phyloP scores from a whole-genome alignment of 1,140 invertebrate genomes.

The Cyrtorhinus lividipennis region DNA sequence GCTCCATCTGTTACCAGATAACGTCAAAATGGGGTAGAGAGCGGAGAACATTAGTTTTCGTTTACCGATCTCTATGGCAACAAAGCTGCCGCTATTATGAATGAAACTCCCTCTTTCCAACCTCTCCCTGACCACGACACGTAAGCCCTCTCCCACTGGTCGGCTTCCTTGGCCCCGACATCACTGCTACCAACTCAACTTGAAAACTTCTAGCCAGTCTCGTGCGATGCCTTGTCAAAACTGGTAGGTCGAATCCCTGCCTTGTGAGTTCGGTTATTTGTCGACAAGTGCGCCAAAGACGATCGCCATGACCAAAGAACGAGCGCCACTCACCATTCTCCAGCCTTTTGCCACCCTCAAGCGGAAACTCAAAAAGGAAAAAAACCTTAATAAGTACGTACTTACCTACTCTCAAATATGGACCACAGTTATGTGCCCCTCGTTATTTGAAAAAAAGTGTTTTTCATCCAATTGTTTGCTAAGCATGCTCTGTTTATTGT shows the following conservation, averaged over 20 bases:
- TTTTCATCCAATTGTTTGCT: no score
- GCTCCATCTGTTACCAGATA: no score
- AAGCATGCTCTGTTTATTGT: no score
- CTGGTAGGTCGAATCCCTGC: background rate
- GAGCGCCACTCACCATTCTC: constrained; percentile 6
- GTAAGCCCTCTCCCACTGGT: constrained; percentile 6
- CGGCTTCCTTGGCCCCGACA: background rate
- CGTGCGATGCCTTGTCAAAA: background rate
- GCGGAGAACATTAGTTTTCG: background rate
- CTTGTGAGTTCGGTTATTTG: background rate
- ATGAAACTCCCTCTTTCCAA: background rate
- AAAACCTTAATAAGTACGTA: constrained; percentile 40
- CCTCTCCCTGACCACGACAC: background rate
- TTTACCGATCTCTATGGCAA: background rate
- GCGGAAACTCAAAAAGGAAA: constrained; percentile 37
- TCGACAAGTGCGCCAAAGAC: background rate
- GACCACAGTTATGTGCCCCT: no score
- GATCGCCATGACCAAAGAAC: constrained; percentile 13
- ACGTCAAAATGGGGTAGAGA: no score
- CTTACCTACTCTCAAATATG: background rate
- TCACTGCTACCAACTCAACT: background rate
- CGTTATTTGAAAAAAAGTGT: no score
- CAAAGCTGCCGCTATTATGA: background rate
- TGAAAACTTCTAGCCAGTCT: background rate
- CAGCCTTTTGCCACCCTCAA: constrained; percentile 29